Conservation (phyloP, 2,113 vertebrate genomes). For the Willisornis vidua region DNA sequence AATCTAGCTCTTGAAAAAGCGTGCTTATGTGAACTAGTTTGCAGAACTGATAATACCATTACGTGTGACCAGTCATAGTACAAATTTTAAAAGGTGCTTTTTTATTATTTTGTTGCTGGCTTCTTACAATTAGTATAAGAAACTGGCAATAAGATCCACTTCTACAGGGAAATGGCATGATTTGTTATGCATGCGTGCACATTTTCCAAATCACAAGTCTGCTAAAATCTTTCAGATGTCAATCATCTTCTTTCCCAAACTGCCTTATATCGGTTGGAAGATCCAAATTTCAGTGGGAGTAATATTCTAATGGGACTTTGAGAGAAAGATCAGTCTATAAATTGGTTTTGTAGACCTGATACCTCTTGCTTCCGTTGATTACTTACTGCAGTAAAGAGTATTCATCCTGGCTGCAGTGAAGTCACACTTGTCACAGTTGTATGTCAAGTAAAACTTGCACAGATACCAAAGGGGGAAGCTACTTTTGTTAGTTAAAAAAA, state of each 20-base stretch:
- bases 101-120: not conserved
- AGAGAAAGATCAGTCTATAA: not conserved
- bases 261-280: not conserved
- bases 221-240: not conserved
- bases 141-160: not conserved
- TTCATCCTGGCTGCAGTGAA: not conserved
- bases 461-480: not conserved
- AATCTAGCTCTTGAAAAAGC: not conserved
- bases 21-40: not conserved
- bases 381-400: not conserved
- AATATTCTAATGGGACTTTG: not conserved
- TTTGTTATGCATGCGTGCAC: not conserved
- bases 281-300: not conserved
- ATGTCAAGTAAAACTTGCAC: not conserved
- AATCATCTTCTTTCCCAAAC: not conserved
- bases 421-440: not conserved
- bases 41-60: not conserved
- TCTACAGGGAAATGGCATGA: not conserved
- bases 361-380: not conserved
- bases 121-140: not conserved
- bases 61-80: not conserved
- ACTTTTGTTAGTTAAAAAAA: not conserved
- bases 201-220: slow-evolving; percentile 8
- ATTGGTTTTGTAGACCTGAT: not conserved
- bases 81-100: not conserved